Evolutionary conservation across 2,113 vertebrate genomes (phyloP), one percentile per base, ranked within the genome.

Genomic region (Vimba vimba): DNA sequence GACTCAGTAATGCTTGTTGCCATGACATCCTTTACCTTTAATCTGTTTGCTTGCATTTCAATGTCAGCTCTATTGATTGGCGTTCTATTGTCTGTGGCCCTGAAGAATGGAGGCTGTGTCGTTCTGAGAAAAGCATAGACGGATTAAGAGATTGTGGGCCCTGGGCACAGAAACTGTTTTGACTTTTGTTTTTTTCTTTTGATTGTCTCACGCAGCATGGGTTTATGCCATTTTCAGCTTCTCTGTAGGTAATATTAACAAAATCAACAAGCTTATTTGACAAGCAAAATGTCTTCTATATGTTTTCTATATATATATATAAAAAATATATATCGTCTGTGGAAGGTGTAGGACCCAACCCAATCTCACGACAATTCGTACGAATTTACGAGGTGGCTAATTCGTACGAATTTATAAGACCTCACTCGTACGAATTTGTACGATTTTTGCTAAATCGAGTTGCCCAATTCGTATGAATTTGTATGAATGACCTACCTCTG

Each of bases 1-100:
- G 62, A 47, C 62, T 85, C 33, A 27, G 84, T 78, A 79, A 78
- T 73, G 85, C 68, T 71, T 59, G 89, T 90, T 90, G 83, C 89
- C 85, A 88, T 90, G 87, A 83, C 66, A 83, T 81, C 85, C 57
- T 36, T 79, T 81, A 57, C 77, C 47, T 75, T 83, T 62, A 75
- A 76, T 87, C 79, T 83, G 74, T 84, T 87, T 89, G 79, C 73
- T 79, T 88, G 81, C 83, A 74, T 90, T 86, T 83, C 79, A 82
- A 64, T 85, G 79, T 85, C 85, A 88, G 82, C 74, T 88, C 50
- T 88, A 88, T 90, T 90, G 87, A 90, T 90, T 83, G 68, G 57
- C 43, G 36, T 73, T 86, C 78, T 83, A 83, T 90, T 90, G 73
- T 88, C 85, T 75, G 64, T 85, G 85, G 87, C 87, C 89, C 83